Evolutionary conservation across 2,797 vertebrate genomes (phyloP), one percentile per base, ranked within the genome.

Genomic region (Masticophis lateralis): DNA sequence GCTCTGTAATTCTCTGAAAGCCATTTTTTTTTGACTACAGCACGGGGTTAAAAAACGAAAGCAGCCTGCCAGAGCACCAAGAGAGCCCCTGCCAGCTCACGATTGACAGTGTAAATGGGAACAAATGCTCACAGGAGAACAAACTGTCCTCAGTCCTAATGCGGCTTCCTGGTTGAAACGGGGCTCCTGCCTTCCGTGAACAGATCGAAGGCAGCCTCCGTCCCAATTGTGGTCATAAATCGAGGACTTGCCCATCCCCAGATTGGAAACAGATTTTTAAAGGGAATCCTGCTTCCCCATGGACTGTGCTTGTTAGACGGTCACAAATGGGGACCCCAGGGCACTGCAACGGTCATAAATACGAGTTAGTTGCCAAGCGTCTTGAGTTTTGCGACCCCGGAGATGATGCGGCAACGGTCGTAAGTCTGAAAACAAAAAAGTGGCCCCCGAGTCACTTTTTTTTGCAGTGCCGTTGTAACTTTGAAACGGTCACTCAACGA

Each of bases 191-290:
- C 5, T 7, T 28, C 22, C 2, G 7, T 28, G 37, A 87, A 32
- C 0, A 6, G n/a, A 13, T 18, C 10, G 1, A 66, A 13, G 28
- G 28, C n/a, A 18, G 28, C n/a, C n/a, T 9, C 11, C 4, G 2
- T 53, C 10, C 25, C 43, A 5, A 3, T 9, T 0, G 18, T 2
- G 7, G 59, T 25, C 8, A 2, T 9, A 60, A 9, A 2, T 9
- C 22, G 59, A 60, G 59, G 22, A 60, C 20, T 25, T 22, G 55
- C 22, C 59, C 8, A 6, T 59, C 6, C 57, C 57, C 57, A 59
- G 59, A 60, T 9, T 8, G 9, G 59, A 60, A 60, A 60, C 59
- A 60, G 59, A 60, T 60, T 60, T 60, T 60, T 60, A 60, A 25
- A 60, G 59, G 0, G 59, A 60, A 60, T 60, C 59, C 5, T 4